Base-by-base conservation (phyloP, 2,113 vertebrate species). In the Tautogolabrus adspersus region DNA sequence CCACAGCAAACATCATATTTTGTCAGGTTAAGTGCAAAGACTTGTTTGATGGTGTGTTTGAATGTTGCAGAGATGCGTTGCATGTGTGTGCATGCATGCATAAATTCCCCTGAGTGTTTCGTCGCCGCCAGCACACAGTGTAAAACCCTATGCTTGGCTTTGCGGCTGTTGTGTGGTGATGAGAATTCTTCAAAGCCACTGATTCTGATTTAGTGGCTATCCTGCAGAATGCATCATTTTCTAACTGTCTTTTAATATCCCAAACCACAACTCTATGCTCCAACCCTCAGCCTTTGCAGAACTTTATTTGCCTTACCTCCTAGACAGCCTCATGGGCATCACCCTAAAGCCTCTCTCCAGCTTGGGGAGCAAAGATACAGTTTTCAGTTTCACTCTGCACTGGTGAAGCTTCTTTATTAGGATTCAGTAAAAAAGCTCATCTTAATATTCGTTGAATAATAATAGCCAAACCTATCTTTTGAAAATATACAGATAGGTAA, bases 171-270 rank as follows among this genome's bases (percentile, higher is more conserved):
- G 52, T 78, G 76, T 63, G 66, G 64, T 59, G 76, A 66, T 72
- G 75, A 73, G 74, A 66, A 37, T 73, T 74, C 61, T 70, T 84
- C 83, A 84, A 75, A 86, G 80, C 8, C 0, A 70, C 42, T 11
- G 58, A 57, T 75, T 75, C 56, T 72, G 64, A 75, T 66, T 70
- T 57, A 69, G 26, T 54, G 34, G 52, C 77, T 80, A 74, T 80
- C 30, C 78, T 80, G 46, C 49, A 54, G 55, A 72, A 80, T 62
- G 51, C 71, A 73, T 82, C 57, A 19, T 79, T 65, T 22, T 19
- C 52, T 6, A 22, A 8, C 37, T 34, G 63, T 59, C 63, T 10
- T 77, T 62, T 77, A 47, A 23, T 40, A 79, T 66, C 64, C 66
- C 46, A 34, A 84, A 81, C 49, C 68, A 70, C 63, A 60, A 72